Base-by-base conservation (phyloP, 1,140 invertebrate species). In the Bombyx mori region DNA sequence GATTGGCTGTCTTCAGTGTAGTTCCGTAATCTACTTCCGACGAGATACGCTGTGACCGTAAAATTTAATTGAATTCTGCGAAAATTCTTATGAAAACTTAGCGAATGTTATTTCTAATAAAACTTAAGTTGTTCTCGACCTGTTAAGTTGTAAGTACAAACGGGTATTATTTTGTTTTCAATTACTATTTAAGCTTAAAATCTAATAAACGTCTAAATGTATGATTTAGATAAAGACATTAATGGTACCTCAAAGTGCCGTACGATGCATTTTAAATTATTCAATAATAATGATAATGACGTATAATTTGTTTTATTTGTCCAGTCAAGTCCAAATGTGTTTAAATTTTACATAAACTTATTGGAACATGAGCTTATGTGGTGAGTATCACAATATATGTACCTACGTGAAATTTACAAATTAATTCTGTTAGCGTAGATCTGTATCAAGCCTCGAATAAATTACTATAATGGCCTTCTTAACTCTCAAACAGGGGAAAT, bases 231-330 rank as follows among this genome's bases (percentile, higher is more conserved):
- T 71, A 75, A 79, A 79, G 69, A 82, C 75, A 71, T 22, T 50
- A 75, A 62, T 66, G 68, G 73, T 71, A 77, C 73, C 56, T 69
- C 60, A 58, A 63, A 65, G 78, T 81, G 60, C 78, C 63, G 71
- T 62, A 78, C 43, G 44, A 78, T 78, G 78, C 80, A 81, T 83
- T 80, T 82, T 81, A 77, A 83, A 79, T 57, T 79, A 81, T 79
- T 68, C 72, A 79, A 70, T 77, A 79, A 83, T 78, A 77, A 74
- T 61, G 52, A 62, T 54, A 65, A 68, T 54, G 65, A 68, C 66
- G 63, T 54, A 60, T 57, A 52, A 50, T 52, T 68, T 69, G 66
- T 77, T 77, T 77, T 61, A 76, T 74, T 77, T 72, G n/a, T 8
- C 10, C n/a, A 35, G 26, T 35, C 26, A 35, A 35, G 0, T 35